Conservation (phyloP, 2,113 vertebrate genomes). For the Acrocephalus kingi region DNA sequence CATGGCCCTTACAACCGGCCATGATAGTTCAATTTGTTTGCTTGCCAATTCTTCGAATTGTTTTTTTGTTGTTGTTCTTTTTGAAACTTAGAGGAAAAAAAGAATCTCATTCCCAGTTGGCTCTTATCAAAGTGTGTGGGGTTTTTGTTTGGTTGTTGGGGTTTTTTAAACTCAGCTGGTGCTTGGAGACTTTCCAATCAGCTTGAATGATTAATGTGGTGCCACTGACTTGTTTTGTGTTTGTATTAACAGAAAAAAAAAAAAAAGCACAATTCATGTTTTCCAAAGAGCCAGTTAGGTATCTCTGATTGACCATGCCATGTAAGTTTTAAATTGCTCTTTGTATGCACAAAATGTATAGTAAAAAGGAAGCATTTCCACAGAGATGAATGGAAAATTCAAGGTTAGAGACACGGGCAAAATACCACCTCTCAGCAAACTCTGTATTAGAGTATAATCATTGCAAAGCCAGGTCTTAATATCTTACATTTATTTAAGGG, state of each 20-base stretch:
- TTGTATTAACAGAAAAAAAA: neutral
- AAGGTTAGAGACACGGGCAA: slow-evolving; percentile 1
- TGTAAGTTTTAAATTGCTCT: slow-evolving; percentile 44
- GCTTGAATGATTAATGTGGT: slow-evolving; percentile 67
- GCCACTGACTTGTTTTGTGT: slow-evolving; percentile 59
- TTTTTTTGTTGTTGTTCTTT: slow-evolving; percentile 42
- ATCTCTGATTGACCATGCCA: slow-evolving; percentile 25
- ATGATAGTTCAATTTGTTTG: slow-evolving; percentile 44
- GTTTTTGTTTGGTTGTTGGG: neutral
- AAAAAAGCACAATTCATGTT: slow-evolving; percentile 15
- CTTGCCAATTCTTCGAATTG: slow-evolving; percentile 42
- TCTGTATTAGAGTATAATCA: slow-evolving; percentile 26
- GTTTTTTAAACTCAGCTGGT: neutral
- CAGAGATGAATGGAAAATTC: slow-evolving; percentile 26
- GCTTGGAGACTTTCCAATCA: slow-evolving; percentile 8
- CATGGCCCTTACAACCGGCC: neutral
- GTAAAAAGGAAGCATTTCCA: slow-evolving; percentile 45
- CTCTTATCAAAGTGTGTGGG: slow-evolving; percentile 23
- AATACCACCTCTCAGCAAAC: neutral
- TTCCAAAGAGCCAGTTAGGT: slow-evolving; percentile 33
- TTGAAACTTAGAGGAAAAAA: neutral
- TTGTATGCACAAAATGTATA: slow-evolving; percentile 21
- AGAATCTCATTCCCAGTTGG: slow-evolving; percentile 22
- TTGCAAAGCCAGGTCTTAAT: slow-evolving; percentile 31
- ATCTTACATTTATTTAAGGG: slow-evolving; percentile 31